Conservation (phyloP, 2,888 invertebrate genomes). For the Polymixis flavicincta region DNA sequence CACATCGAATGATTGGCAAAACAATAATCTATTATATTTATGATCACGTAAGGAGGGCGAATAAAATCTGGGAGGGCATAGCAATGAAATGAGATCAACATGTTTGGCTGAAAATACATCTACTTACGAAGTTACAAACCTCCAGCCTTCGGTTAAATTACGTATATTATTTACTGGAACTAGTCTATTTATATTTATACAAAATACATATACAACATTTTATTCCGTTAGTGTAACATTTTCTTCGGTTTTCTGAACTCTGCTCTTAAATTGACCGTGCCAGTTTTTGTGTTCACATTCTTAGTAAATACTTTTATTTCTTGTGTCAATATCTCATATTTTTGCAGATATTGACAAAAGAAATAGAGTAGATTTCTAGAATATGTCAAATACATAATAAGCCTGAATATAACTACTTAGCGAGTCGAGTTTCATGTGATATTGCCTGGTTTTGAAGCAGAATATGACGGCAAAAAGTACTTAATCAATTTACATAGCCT, state of each 20-base stretch:
- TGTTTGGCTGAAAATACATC: constrained; percentile 34
- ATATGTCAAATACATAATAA: constrained; percentile 31
- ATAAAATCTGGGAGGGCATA: constrained; percentile 60
- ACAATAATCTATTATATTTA: constrained; percentile 59
- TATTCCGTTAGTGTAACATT: constrained; percentile 38
- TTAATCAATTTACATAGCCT: constrained; percentile 47
- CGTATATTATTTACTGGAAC: constrained; percentile 40
- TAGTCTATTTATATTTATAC: constrained; percentile 40
- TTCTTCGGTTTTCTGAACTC: constrained; percentile 30
- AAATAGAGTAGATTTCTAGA: constrained; percentile 34
- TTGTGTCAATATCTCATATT: constrained; percentile 28
- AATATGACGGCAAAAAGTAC: constrained; percentile 40
- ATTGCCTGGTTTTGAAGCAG: constrained; percentile 23
- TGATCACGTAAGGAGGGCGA: constrained; percentile 60
- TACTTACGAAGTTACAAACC: constrained; percentile 6
- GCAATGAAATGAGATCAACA: constrained; percentile 54
- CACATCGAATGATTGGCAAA: constrained; percentile 60
- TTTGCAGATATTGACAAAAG: too few species aligned
- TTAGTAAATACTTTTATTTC: constrained; percentile 19
- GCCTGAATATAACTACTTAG: constrained; percentile 8
- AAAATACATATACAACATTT: constrained; percentile 21
- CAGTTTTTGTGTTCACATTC: constrained; percentile 1
- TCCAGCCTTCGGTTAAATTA: constrained; percentile 35
- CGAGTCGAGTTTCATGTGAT: constrained; percentile 32
- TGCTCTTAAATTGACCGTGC: constrained; percentile 17